Evolutionary conservation across 1,140 invertebrate genomes (phyloP).

Genomic region (Drosophila tristis): DNA sequence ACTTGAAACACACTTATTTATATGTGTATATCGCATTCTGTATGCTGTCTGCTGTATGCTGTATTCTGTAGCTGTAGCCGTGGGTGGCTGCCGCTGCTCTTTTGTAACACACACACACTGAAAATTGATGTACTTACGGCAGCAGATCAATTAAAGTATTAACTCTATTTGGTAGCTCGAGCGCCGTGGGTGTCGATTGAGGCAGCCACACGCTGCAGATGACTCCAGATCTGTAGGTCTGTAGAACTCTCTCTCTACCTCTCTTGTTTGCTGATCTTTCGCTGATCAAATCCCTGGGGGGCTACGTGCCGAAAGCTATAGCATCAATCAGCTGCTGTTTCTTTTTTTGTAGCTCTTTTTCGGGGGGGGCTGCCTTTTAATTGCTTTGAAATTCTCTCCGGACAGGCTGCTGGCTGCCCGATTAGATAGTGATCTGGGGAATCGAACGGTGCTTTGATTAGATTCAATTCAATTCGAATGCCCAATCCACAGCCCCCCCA

Average conservation of each 20-base stretch:
- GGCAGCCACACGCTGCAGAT: conserved; percentile 9
- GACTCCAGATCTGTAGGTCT: conserved; percentile 13
- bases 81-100: conserved; percentile 66
- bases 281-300: conserved; percentile 11
- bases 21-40: neutral
- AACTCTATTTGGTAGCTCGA: conserved; percentile 36
- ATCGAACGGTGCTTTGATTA: conserved; percentile 69
- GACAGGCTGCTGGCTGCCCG: conserved; percentile 34
- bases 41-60: neutral
- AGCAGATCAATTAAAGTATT: conserved; percentile 67
- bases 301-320: conserved; percentile 42
- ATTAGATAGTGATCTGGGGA: conserved; percentile 51
- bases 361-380: conserved; percentile 47
- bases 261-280: conserved; percentile 7
- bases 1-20: conserved; percentile 9
- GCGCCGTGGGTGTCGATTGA: conserved; percentile 53
- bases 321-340: conserved; percentile 54
- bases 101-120: conserved; percentile 18
- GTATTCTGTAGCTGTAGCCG: conserved; percentile 12
- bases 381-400: conserved; percentile 64
- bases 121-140: conserved; percentile 63
- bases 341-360: neutral
- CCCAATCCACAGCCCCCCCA: neutral
- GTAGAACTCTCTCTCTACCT: neutral
- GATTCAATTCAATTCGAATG: conserved; percentile 52